Evolutionary conservation across 37 sponge, comb jelly and placozoan species (phyloP).

Genomic region (Cliona cf. orientalis): DNA sequence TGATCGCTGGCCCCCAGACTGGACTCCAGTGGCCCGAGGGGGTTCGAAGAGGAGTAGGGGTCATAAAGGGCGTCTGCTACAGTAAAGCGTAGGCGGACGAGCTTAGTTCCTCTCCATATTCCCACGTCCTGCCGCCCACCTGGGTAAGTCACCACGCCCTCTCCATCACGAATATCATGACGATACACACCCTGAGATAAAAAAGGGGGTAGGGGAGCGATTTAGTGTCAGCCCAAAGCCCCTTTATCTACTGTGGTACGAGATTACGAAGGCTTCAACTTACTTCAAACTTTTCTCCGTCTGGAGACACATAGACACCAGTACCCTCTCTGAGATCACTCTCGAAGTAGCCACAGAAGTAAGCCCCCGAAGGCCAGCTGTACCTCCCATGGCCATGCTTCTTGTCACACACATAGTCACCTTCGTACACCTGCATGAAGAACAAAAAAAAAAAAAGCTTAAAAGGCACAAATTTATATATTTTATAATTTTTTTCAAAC

Average conservation of each 20-base stretch:
- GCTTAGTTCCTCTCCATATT: conserved; percentile 74
- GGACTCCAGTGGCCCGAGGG: neutral
- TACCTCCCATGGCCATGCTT: conserved; percentile 80
- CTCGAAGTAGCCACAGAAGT: conserved; percentile 72
- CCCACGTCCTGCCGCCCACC: conserved; percentile 79
- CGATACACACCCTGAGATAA: conserved; percentile 71
- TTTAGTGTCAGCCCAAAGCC: too few relatives aligned
- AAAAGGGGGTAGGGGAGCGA: too few relatives aligned
- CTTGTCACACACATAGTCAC: conserved; percentile 73
- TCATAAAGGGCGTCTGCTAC: conserved; percentile 54
- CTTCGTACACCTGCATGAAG: conserved; percentile 67
- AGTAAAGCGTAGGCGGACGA: conserved; percentile 64
- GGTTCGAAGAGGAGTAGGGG: neutral
- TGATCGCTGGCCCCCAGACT: conserved; percentile 31
- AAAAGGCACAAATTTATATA: neutral
- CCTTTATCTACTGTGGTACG: too few relatives aligned
- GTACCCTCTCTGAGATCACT: conserved; percentile 72
- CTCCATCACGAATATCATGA: conserved; percentile 73
- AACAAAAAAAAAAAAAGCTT: neutral
- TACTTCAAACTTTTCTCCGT: conserved; percentile 85
- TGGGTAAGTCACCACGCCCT: conserved; percentile 74
- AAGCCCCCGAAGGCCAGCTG: conserved; percentile 82
- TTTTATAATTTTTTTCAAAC: neutral
- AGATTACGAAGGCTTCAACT: neutral
- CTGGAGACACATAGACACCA: conserved; percentile 64